Base-by-base conservation (phyloP, 2,797 vertebrate genomes). In the Hoplostethus atlanticus region DNA sequence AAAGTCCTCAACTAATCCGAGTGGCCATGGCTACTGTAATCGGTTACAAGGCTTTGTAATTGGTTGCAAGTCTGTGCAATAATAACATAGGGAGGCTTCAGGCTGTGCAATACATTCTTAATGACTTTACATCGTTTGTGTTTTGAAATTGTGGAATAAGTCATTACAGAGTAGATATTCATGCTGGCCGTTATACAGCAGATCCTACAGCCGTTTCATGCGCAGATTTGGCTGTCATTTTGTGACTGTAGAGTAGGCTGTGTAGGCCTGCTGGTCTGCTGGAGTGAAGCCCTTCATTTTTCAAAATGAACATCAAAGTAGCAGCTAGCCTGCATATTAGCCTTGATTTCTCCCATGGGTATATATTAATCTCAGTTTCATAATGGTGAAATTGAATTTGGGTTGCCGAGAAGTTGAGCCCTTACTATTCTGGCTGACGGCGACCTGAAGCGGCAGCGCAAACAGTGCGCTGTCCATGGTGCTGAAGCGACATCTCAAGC, bases 381-480 rank as follows among this genome's bases (percentile, higher is more conserved):
- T 44, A 44, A 44, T 44, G 13, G 12, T 66, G 6, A 11, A 42
- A 11, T 34, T 47, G 59, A 44, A 36, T 21, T 21, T 21, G 21
- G 21, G 21, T 52, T 5, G 28, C 40, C 40, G 31, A 31, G 58
- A 77, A 87, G 76, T 83, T 77, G 0, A 52, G 67, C 31, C 17
- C 38, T 5, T 12, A 1, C 6, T 6, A 11, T 13, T 3, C 42
- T 15, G 42, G 42, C 42, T 44, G 42, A 13, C 2, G 30, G 31
- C 28, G 71, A 13, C 60, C 64, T 50, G 2, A 59, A 40, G 63
- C 67, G 77, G 72, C 65, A 64, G 52, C 42, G 70, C 60, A 61
- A 55, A 68, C 28, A 68, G 60, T 80, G 85, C 93, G 87, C 92
- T 93, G 90, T 92, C 91, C 90, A 62, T 25, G 93, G 94, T 95